Evolutionary conservation across 92 coral and sea anemone species (phyloP), one percentile per base, ranked within the genome.

Genomic region (Palythoa grandiflora): DNA sequence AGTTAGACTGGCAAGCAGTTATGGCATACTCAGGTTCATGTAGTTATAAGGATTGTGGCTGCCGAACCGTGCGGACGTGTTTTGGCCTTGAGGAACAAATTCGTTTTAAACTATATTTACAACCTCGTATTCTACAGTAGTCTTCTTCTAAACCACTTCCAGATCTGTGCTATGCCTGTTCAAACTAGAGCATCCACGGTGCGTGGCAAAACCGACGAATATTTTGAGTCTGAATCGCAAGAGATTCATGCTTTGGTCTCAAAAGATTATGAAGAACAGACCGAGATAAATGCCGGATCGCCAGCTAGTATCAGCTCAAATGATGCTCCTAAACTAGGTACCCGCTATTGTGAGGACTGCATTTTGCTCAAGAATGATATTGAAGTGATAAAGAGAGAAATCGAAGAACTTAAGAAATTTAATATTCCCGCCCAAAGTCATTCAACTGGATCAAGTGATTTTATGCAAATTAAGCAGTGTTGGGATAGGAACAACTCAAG

Each of bases 401-500:
- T 38, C 76, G 76, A 71, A 71, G 52, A 71, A 71, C 38, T 71
- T 48, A 44, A n/a, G n/a, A n/a, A n/a, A n/a, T n/a, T n/a, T n/a
- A n/a, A 28, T 28, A 28, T 28, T 28, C 28, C 28, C 51, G 76
- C 20, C 16, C n/a, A 71, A 71, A 71, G 76, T 36, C 48, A 38
- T 13, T 38, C 76, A 38, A 71, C 1, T 71, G 76, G 76, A 71
- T 38, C 20, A 5, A 71, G 76, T 71, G 50, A 71, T 37, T 71
- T 37, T 71, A 38, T 71, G 51, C 76, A 36, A 71, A 71, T 71
- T 71, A 38, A 71, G 76, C 76, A 71, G 76, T 71, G 76, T 71
- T 71, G 37, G 19, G 76, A 71, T n/a, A 36, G n/a, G 50, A 71
- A 71, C 76, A 71, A 71, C 76, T 71, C 76, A 12, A 63, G 7